Percentiles rank a stretch among this genome's conserved stretches.
Conservation (phyloP, 1,140 invertebrate genomes). For the Aphaenogaster rudis region DNA sequence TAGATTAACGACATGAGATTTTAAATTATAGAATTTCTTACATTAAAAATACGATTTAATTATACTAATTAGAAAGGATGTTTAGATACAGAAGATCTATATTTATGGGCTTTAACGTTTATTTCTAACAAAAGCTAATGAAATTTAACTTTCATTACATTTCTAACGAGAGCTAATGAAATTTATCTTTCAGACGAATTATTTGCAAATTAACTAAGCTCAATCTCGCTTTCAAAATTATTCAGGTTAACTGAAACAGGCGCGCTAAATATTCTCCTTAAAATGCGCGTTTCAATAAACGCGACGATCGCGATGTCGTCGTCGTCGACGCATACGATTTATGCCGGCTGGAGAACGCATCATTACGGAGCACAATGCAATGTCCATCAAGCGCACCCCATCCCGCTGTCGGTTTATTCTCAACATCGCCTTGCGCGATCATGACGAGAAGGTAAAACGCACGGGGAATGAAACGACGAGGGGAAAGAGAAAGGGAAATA, state of each 20-base stretch:
- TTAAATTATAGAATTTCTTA: constrained; percentile 65
- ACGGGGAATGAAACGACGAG: constrained; percentile 45
- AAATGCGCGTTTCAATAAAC: constrained; percentile 75
- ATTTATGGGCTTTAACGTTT: background rate
- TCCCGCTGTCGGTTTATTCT: constrained; percentile 72
- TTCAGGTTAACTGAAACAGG: constrained; percentile 3
- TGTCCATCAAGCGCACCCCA: constrained; percentile 80
- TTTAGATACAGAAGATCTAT: background rate
- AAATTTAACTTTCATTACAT: background rate
- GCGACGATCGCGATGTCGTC: constrained; percentile 67
- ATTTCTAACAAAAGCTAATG: background rate
- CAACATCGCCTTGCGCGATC: constrained; percentile 68
- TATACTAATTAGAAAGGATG: constrained; percentile 74
- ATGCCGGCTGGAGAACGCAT: constrained; percentile 78
- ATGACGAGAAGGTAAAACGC: constrained; percentile 46
- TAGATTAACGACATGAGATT: constrained; percentile 1
- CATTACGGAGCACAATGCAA: constrained; percentile 81
- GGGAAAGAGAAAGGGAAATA: constrained; percentile 9
- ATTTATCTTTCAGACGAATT: constrained; percentile 38
- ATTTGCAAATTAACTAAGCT: background rate
- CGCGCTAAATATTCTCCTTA: constrained; percentile 65
- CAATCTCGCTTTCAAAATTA: constrained; percentile 6
- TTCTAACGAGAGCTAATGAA: no score
- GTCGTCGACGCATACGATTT: constrained; percentile 75
- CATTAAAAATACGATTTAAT: constrained; percentile 82